These are phyloP conservation scores for Morpho achilles DNA, from an alignment of 2,888 invertebrate genomes.

Conservation along the genomic window DNA sequence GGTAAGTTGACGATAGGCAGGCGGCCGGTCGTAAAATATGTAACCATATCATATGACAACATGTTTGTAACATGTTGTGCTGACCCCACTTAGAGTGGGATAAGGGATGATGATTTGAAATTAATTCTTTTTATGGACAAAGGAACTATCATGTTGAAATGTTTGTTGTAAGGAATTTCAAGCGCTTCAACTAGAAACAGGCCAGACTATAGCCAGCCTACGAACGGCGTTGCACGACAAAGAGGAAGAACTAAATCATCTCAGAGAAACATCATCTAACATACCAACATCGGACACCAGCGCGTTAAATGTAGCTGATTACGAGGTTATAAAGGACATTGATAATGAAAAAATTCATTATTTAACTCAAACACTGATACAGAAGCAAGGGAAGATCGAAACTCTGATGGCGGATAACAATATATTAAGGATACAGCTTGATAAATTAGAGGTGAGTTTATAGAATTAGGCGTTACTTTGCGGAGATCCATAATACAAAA, in stretches of 20 bases:
- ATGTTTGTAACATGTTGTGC: too few species aligned
- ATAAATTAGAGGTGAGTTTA: slow-evolving; percentile 83
- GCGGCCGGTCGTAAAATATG: too few species aligned
- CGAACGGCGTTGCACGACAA: slow-evolving; percentile 50
- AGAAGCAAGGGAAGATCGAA: slow-evolving; percentile 92
- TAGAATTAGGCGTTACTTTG: too few species aligned
- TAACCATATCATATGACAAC: too few species aligned
- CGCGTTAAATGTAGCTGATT: slow-evolving; percentile 65
- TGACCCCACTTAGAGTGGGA: too few species aligned
- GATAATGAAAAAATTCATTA: slow-evolving; percentile 70
- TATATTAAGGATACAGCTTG: slow-evolving; percentile 89
- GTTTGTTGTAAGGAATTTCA: slow-evolving; percentile 52
- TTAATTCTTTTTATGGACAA: too few species aligned
- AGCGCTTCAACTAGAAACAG: slow-evolving; percentile 48
- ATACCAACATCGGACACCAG: slow-evolving; percentile 49
- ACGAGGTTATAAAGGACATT: slow-evolving; percentile 50
- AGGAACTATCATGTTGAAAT: too few species aligned
- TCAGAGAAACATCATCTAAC: slow-evolving; percentile 42
- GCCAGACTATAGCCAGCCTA: slow-evolving; percentile 54
- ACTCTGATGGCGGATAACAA: slow-evolving; percentile 90
- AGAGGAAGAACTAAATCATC: slow-evolving; percentile 47
- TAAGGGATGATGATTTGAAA: too few species aligned
- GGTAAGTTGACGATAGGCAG: too few species aligned
- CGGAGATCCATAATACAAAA: too few species aligned
- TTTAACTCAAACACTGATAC: slow-evolving; percentile 90